A percentile compares a stretch with the other conserved stretches of the same genome.
Conservation (phyloP, 2,113 vertebrate genomes). For the Eretmochelys imbricata region DNA sequence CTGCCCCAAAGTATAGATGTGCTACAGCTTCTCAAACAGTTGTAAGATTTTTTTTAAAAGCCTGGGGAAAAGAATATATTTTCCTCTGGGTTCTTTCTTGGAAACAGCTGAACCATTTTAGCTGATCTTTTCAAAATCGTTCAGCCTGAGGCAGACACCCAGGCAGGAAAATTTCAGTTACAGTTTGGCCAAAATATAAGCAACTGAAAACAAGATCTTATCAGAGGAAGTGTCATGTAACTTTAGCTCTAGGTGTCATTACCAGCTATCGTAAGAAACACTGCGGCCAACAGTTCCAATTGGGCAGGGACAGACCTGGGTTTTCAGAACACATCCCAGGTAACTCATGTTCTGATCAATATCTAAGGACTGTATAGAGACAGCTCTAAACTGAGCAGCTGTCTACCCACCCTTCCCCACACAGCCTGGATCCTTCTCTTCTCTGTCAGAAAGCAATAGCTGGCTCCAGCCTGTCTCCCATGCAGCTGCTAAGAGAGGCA, state of each 20-base stretch:
- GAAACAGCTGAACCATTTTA: neutral
- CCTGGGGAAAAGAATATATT: neutral
- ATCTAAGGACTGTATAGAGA: neutral
- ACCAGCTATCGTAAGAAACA: neutral
- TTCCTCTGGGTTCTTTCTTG: neutral
- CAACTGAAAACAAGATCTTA: neutral
- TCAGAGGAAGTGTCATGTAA: neutral
- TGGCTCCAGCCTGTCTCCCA: slow-evolving; percentile 29
- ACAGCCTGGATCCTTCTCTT: neutral
- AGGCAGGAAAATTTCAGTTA: neutral
- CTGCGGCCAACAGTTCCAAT: neutral
- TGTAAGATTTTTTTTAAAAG: neutral
- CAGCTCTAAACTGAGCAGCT: neutral
- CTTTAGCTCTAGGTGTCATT: neutral
- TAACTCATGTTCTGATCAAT: neutral
- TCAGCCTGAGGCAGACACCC: neutral
- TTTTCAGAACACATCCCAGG: neutral
- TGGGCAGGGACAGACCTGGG: neutral
- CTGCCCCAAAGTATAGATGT: neutral
- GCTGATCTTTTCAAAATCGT: neutral
- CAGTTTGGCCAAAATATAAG: neutral
- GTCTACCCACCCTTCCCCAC: neutral
- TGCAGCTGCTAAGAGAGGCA: neutral
- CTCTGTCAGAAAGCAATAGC: neutral
- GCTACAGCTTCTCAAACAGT: neutral